Conservation (phyloP, 2,113 vertebrate genomes). For the Syrmaticus mikado region DNA sequence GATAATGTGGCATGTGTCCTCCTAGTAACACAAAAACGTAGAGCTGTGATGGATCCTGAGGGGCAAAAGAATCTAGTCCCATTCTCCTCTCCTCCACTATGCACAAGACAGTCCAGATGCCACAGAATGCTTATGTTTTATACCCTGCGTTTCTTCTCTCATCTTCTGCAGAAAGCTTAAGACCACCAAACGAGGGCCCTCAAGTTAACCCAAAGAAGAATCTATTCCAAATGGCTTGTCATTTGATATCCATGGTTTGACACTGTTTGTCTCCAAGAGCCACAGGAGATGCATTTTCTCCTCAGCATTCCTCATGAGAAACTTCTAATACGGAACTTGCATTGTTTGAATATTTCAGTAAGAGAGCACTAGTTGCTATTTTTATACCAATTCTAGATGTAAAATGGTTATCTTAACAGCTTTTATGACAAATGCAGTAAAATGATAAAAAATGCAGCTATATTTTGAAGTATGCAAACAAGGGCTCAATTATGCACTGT, state of each 20-base stretch:
- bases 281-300: background rate
- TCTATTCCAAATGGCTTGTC: background rate
- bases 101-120: background rate
- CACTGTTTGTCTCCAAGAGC: background rate
- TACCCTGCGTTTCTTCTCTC: background rate
- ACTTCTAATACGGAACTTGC: background rate
- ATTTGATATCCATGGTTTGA: background rate
- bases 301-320: background rate
- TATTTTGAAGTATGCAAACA: background rate
- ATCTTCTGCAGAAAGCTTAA: background rate
- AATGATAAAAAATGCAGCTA: background rate
- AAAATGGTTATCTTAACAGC: background rate
- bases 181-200: background rate
- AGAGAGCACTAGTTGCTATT: background rate
- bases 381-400: background rate
- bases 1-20: conserved; percentile 10
- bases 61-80: background rate
- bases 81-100: background rate
- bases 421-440: background rate
- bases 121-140: background rate
- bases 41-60: background rate
- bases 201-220: background rate
- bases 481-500: background rate
- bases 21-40: background rate
- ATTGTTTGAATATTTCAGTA: background rate